phyloP scores from a whole-genome alignment of 2,797 vertebrate species.

The Poecilia gillii region DNA sequence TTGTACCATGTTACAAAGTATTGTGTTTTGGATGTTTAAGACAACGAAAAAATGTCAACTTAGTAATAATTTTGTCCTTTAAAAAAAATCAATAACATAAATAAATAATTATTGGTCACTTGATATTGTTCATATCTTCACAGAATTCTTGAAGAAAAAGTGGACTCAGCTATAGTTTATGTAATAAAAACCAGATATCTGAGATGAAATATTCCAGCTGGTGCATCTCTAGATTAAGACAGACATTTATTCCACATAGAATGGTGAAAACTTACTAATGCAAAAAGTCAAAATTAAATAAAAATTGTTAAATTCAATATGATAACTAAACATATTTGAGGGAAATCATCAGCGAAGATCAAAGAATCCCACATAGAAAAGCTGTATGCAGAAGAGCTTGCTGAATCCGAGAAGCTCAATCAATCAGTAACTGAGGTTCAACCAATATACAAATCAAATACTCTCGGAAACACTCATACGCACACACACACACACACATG shows the following conservation, averaged over 20 bases:
- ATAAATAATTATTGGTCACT: not conserved
- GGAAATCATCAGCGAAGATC: constrained; percentile 13
- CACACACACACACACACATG: too few relatives aligned
- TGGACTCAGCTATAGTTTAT: not conserved
- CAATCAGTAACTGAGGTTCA: constrained; percentile 42
- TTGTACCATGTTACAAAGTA: not conserved
- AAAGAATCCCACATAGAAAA: constrained; percentile 28
- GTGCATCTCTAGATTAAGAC: not conserved
- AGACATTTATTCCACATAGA: not conserved
- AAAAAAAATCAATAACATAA: not conserved
- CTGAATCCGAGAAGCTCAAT: constrained; percentile 27
- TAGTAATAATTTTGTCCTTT: not conserved
- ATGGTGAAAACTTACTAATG: not conserved
- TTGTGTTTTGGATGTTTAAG: not conserved
- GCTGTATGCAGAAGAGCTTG: constrained; percentile 17
- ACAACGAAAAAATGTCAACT: not conserved
- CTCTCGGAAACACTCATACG: constrained; percentile 12
- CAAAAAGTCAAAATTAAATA: not conserved
- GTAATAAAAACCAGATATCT: not conserved
- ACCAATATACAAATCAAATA: constrained; percentile 22
- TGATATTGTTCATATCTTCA: not conserved
- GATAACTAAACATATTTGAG: not conserved
- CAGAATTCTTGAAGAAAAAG: not conserved
- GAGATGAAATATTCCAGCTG: not conserved
- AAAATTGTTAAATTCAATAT: not conserved